These are phyloP conservation scores for Dryobota labecula DNA, from an alignment of 2,888 invertebrate species.

Conservation along the genomic window DNA sequence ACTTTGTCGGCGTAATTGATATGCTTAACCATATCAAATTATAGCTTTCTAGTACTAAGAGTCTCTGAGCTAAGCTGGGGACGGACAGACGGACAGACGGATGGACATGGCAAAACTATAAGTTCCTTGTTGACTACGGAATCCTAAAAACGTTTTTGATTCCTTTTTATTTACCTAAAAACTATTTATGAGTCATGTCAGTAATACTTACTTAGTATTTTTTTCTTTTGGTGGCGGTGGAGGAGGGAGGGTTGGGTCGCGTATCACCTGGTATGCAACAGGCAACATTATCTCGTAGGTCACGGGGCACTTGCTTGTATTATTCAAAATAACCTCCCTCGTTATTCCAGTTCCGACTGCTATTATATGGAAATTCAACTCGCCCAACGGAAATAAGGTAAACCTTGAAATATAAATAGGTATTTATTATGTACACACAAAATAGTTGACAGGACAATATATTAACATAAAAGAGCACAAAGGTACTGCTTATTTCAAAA, in stretches of 20 bases:
- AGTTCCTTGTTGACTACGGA: too few species aligned
- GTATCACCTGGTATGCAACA: slow-evolving; percentile 67
- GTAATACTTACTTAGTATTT: slow-evolving; percentile 76
- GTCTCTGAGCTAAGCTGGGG: too few species aligned
- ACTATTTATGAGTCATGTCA: background rate
- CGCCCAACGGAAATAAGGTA: slow-evolving; percentile 90
- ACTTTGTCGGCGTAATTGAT: too few species aligned
- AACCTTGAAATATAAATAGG: slow-evolving; percentile 81
- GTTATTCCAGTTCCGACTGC: slow-evolving; percentile 87
- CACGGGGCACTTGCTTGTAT: slow-evolving; percentile 91
- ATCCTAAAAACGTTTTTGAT: too few species aligned
- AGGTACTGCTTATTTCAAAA: too few species aligned
- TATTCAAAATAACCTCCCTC: slow-evolving; percentile 90
- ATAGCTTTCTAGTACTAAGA: too few species aligned
- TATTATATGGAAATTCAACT: slow-evolving; percentile 91
- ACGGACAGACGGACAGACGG: too few species aligned
- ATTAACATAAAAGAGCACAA: too few species aligned
- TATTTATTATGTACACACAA: too few species aligned
- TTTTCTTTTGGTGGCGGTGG: slow-evolving; percentile 69
- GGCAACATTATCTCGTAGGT: slow-evolving; percentile 86
- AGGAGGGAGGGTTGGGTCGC: slow-evolving; percentile 65
- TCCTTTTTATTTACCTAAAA: background rate
- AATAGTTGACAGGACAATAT: too few species aligned
- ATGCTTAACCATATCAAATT: too few species aligned
- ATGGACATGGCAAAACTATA: too few species aligned